phyloP scores from a whole-genome alignment of 2,888 invertebrate genomes.

The Panzeria rudis region DNA sequence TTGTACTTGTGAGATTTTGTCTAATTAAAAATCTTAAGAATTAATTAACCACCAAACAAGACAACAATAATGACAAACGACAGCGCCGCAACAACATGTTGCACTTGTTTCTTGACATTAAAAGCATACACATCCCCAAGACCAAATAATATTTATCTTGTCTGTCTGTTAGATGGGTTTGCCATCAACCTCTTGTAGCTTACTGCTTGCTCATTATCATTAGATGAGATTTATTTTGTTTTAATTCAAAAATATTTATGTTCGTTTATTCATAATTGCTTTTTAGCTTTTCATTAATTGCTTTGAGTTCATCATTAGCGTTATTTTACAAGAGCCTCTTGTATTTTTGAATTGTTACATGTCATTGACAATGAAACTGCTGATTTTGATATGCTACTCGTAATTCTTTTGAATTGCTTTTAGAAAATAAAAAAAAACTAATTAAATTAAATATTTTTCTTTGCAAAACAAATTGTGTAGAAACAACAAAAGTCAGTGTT shows the following conservation, averaged over 20 bases:
- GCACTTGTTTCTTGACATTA: constrained; percentile 63
- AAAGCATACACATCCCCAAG: constrained; percentile 23
- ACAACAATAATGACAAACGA: constrained; percentile 42
- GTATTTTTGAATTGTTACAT: not conserved
- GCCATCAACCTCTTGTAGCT: constrained; percentile 10
- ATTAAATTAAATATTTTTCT: not conserved
- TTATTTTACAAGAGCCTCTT: constrained; percentile 27
- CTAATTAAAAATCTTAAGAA: constrained; percentile 66
- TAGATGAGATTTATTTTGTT: constrained; percentile 4
- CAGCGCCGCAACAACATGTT: constrained; percentile 56
- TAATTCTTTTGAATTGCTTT: constrained; percentile 4
- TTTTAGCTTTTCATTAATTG: constrained; percentile 57
- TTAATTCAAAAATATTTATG: constrained; percentile 19
- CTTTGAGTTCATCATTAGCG: constrained; percentile 40
- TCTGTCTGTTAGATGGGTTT: not conserved
- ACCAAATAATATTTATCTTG: not conserved
- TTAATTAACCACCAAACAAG: constrained; percentile 66
- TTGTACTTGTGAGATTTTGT: constrained; percentile 59
- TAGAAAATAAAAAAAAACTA: not conserved
- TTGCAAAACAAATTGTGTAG: not conserved
- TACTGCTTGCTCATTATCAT: constrained; percentile 39
- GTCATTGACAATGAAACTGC: constrained; percentile 53
- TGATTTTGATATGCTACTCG: constrained; percentile 34
- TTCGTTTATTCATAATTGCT: constrained; percentile 46
- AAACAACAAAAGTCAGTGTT: not conserved